Evolutionary conservation across 2,113 vertebrate species (phyloP), one percentile per base, ranked within the genome.

Genomic region (Erpornis zantholeuca): DNA sequence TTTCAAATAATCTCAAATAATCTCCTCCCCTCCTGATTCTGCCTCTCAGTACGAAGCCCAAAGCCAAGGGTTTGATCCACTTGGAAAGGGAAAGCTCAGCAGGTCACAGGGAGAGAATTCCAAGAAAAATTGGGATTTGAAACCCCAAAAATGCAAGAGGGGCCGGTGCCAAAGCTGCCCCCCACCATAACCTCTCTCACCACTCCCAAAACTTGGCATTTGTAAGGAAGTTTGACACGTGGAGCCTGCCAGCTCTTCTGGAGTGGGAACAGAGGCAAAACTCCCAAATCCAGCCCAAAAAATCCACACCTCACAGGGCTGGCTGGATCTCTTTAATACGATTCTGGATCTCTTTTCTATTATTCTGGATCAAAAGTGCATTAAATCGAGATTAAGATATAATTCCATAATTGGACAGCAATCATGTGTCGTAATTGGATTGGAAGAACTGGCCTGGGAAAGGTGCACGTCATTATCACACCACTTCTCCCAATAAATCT

Each of bases 101-200:
- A 49, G 60, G 49, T 12, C 38, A 14, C 16, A 5, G 61, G 3
- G 24, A 38, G 31, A 27, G 31, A 90, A 50, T 33, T 11, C 35
- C 35, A 10, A 22, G 18, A 52, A 40, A 45, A 73, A 78, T 3
- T 29, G 40, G 45, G 11, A 42, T 12, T 53, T 47, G 17, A 7
- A n/a, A 24, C 15, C 21, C 59, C 29, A 36, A 36, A 52, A 66
- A 52, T 2, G 3, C 59, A 40, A 15, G 36, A 79, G 52, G 72
- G 45, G 57, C 21, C 47, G 52, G 25, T 38, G 73, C 75, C 80
- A 63, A 85, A 64, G 19, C 38, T 49, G 31, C 16, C 36, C 9
- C 9, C 4, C 11, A 3, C n/a, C 7, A 1, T 1, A 7, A 44
- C 6, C 52, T 47, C 68, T 23, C 7, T 2, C 6, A 9, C 21